Evolutionary conservation across 2,797 vertebrate species (phyloP).

Genomic region (Danio jaintianensis): DNA sequence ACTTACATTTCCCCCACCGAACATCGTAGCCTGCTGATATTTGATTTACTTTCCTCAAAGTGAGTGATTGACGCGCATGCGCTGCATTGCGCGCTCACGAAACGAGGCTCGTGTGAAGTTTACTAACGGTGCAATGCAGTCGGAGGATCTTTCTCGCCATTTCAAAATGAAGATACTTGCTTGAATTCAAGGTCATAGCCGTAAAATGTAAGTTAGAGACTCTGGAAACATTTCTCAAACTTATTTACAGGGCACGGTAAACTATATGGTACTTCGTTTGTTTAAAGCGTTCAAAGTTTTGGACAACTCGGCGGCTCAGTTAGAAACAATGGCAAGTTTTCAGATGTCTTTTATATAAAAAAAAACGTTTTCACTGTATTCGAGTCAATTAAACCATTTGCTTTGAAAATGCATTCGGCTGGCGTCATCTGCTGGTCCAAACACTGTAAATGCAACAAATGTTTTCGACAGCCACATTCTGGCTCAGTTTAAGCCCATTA

Average conservation of each 20-base stretch:
- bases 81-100: not conserved
- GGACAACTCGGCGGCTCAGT: too few species aligned
- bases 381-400: not conserved
- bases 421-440: not conserved
- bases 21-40: not conserved
- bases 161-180: not conserved
- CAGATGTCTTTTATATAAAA: not conserved
- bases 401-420: not conserved
- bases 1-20: not conserved
- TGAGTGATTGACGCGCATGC: not conserved
- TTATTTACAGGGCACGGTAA: not conserved
- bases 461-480: not conserved
- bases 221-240: not conserved
- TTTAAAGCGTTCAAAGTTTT: not conserved
- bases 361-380: not conserved
- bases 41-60: too few species aligned
- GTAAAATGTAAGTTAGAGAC: not conserved
- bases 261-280: not conserved
- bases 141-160: not conserved
- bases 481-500: too few species aligned
- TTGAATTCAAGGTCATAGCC: not conserved
- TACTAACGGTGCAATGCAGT: not conserved
- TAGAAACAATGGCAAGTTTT: not conserved
- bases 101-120: not conserved
- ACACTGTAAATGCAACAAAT: not conserved